A percentile compares a stretch with the other conserved stretches of the same genome.
Evolutionary conservation across 2,113 vertebrate genomes (phyloP).

Genomic region (Malurus cyaneus): DNA sequence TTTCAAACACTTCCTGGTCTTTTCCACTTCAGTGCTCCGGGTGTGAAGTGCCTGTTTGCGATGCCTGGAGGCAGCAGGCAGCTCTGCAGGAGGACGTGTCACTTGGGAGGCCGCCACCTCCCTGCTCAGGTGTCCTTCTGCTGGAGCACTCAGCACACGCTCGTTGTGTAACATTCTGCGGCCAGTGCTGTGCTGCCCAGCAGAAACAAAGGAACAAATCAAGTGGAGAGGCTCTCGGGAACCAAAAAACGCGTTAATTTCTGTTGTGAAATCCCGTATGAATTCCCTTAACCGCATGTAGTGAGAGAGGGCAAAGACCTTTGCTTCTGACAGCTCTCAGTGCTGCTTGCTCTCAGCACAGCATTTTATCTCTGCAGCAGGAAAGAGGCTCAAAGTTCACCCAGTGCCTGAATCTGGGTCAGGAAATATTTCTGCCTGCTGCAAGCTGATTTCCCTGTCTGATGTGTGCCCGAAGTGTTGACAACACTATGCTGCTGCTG

Average conservation of each 20-base stretch:
- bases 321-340: background rate
- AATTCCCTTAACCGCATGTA: background rate
- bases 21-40: background rate
- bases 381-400: background rate
- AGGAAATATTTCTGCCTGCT: conserved; percentile 40
- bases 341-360: background rate
- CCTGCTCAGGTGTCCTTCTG: background rate
- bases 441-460: background rate
- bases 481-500: background rate
- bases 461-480: background rate
- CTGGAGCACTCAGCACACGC: background rate
- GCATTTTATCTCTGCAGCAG: background rate
- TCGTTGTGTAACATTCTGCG: background rate
- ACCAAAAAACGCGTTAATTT: rapidly evolving
- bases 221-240: background rate
- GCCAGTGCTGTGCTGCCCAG: background rate
- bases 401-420: conserved; percentile 41
- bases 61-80: background rate
- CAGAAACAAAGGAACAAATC: background rate
- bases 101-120: background rate
- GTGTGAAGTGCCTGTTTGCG: rapidly evolving
- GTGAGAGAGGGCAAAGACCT: background rate
- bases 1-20: background rate
- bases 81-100: background rate
- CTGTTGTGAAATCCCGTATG: background rate